phyloP scores from a whole-genome alignment of 1,140 invertebrate genomes.

The Cephus cinctus region DNA sequence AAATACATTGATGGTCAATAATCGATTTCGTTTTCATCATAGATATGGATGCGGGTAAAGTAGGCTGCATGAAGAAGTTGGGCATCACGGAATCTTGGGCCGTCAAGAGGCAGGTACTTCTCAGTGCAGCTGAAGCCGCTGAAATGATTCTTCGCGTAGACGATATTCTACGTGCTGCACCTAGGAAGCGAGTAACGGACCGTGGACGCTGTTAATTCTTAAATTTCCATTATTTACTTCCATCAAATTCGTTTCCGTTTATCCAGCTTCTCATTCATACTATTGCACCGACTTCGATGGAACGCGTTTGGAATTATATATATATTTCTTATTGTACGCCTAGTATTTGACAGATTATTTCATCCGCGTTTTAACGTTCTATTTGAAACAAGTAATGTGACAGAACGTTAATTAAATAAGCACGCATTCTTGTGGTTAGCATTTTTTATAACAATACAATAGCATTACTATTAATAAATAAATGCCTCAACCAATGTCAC shows the following conservation, averaged over 20 bases:
- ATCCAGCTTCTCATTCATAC: too few species aligned
- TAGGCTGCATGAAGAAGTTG: constrained; percentile 84
- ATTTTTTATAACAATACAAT: constrained; percentile 35
- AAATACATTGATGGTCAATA: constrained; percentile 1
- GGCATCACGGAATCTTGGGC: constrained; percentile 97
- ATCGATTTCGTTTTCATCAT: constrained; percentile 14
- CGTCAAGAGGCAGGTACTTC: constrained; percentile 92
- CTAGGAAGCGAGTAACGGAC: constrained; percentile 86
- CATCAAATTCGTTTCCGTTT: too few species aligned
- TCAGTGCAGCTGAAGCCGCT: constrained; percentile 95
- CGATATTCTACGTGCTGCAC: constrained; percentile 94
- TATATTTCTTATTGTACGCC: too few species aligned
- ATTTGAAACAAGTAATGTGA: too few species aligned
- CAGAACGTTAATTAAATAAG: too few species aligned
- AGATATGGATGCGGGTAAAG: constrained; percentile 86
- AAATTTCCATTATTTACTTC: too few species aligned
- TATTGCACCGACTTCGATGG: too few species aligned
- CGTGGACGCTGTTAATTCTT: constrained; percentile 85
- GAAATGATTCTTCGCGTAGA: constrained; percentile 99
- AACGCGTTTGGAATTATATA: too few species aligned
- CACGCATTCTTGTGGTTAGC: too few species aligned
- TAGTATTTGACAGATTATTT: too few species aligned
- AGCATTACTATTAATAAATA: constrained; percentile 39
- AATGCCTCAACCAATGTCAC: constrained; percentile 28
- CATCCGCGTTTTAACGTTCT: too few species aligned